A percentile compares a stretch with the other conserved stretches of the same genome.
phyloP scores from a whole-genome alignment of 2,113 vertebrate genomes.

The Ictalurus punctatus region DNA sequence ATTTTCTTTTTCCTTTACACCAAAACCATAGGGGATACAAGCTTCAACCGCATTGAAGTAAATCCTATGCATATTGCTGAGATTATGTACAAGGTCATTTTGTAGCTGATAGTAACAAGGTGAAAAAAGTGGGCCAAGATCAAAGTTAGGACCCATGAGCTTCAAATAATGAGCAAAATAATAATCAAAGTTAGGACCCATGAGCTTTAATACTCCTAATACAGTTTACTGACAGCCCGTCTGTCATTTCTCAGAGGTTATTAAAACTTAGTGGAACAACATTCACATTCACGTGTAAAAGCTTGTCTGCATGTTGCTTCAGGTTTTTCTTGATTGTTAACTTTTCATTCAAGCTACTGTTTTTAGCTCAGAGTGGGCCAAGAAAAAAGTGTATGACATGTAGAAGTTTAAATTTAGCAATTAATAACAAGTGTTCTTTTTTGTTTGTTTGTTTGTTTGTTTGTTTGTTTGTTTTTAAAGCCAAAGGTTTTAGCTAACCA shows the following conservation, averaged over 20 bases:
- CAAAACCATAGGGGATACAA: not conserved
- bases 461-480: not conserved
- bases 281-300: not conserved
- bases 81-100: conserved; percentile 3
- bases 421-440: not conserved
- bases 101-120: not conserved
- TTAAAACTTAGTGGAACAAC: not conserved
- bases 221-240: not conserved
- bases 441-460: not conserved
- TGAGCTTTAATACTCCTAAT: not conserved
- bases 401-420: not conserved
- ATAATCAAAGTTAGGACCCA: not conserved
- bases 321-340: not conserved
- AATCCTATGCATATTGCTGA: not conserved
- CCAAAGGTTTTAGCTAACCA: not conserved
- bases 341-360: not conserved
- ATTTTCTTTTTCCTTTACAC: not conserved
- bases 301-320: not conserved
- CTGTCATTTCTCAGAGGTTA: not conserved
- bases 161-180: too few species aligned
- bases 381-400: not conserved
- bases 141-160: not conserved
- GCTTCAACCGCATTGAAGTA: too few species aligned
- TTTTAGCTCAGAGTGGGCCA: not conserved
- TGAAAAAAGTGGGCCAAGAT: not conserved